A percentile compares a stretch with the other conserved stretches of the same genome.
phyloP scores from a whole-genome alignment of 2,113 vertebrate genomes.

The Vidua chalybeata region DNA sequence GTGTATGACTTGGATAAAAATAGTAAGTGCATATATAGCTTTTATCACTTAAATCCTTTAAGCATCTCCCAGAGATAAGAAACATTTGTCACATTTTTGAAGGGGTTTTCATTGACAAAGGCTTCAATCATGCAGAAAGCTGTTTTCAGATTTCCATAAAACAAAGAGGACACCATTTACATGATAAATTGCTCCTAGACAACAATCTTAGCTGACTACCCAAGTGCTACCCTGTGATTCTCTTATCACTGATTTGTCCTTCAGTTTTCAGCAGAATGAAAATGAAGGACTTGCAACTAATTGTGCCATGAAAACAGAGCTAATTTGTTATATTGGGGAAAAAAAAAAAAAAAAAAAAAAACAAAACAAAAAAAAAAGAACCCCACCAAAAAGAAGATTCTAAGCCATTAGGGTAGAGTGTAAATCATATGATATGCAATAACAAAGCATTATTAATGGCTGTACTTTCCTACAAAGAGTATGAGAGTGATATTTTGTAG shows the following conservation, averaged over 20 bases:
- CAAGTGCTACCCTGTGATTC: slow-evolving; percentile 72
- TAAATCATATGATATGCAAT: slow-evolving; percentile 46
- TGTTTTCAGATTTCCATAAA: slow-evolving; percentile 88
- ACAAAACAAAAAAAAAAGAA: too few relatives aligned
- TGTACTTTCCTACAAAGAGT: slow-evolving; percentile 6
- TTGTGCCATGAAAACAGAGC: slow-evolving; percentile 74
- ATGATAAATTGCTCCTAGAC: slow-evolving; percentile 88
- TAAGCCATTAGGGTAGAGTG: slow-evolving; percentile 42
- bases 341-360: neutral
- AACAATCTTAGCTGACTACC: slow-evolving; percentile 79
- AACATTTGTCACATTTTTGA: slow-evolving; percentile 79
- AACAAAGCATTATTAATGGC: slow-evolving; percentile 64
- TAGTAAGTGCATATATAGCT: slow-evolving; percentile 34
- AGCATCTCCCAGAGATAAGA: slow-evolving; percentile 74
- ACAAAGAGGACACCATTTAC: slow-evolving; percentile 85
- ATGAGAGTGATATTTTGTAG: neutral
- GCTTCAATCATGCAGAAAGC: slow-evolving; percentile 88
- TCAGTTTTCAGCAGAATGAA: slow-evolving; percentile 74
- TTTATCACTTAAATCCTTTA: slow-evolving; percentile 44
- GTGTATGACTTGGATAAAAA: slow-evolving; percentile 41
- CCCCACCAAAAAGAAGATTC: neutral
- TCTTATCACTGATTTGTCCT: slow-evolving; percentile 80
- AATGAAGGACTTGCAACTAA: slow-evolving; percentile 78
- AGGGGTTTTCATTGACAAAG: slow-evolving; percentile 81
- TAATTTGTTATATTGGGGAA: slow-evolving; percentile 69